Evolutionary conservation across 2,797 vertebrate genomes (phyloP).

Genomic region (Gallinago nigripennis): DNA sequence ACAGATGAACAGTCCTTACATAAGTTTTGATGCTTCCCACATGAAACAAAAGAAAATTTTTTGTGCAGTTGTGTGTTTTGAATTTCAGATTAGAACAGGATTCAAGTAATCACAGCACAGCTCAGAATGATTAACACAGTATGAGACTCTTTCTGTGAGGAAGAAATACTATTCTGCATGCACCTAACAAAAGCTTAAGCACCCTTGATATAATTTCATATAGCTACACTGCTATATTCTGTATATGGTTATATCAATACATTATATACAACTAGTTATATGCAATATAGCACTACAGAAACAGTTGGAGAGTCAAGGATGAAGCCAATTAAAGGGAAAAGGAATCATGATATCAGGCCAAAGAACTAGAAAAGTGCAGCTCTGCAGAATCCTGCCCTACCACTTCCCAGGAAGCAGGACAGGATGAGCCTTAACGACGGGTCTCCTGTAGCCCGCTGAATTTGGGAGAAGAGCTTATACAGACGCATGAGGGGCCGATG

Average conservation of each 20-base stretch:
- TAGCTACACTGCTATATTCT: background rate
- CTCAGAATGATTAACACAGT: background rate
- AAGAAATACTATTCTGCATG: background rate
- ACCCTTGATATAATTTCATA: background rate
- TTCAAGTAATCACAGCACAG: background rate
- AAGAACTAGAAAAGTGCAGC: background rate
- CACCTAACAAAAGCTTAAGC: background rate
- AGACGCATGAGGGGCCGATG: accelerated
- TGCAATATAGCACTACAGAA: background rate
- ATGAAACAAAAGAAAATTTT: background rate
- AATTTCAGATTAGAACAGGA: background rate
- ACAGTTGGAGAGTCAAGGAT: accelerated
- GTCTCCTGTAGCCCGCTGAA: background rate
- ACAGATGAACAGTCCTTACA: background rate
- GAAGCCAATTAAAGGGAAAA: background rate
- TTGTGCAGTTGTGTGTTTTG: background rate
- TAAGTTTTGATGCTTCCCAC: background rate
- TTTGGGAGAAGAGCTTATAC: background rate
- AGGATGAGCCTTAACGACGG: accelerated
- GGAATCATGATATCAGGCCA: background rate
- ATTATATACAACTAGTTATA: too few relatives aligned
- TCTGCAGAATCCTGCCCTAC: background rate
- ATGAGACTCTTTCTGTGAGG: background rate
- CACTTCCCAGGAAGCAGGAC: background rate
- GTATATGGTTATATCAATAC: background rate